Conservation (phyloP, 2,888 invertebrate species). For the Trypoxylon attenuatum region DNA sequence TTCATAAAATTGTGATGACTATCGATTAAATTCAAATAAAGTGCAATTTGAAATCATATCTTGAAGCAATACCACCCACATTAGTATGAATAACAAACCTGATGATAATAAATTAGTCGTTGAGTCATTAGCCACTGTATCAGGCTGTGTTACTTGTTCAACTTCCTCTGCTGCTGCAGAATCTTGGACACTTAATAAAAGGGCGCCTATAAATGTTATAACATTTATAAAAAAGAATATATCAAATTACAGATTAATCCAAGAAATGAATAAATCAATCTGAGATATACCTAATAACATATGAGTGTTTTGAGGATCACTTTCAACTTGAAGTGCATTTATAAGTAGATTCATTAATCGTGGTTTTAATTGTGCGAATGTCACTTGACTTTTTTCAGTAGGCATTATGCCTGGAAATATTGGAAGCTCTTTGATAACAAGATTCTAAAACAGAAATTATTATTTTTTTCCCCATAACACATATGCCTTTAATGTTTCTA, state of each 20-base stretch:
- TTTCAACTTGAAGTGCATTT: conserved; percentile 88
- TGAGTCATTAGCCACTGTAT: conserved; percentile 75
- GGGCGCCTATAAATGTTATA: too few relatives aligned
- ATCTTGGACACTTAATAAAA: conserved; percentile 87
- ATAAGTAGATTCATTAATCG: conserved; percentile 87
- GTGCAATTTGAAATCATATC: conserved; percentile 40
- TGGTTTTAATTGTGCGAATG: conserved; percentile 84
- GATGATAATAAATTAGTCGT: conserved; percentile 82
- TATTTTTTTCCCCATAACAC: not conserved
- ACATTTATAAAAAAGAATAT: conserved; percentile 23
- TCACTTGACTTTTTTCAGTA: conserved; percentile 71
- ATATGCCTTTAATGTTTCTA: conserved; percentile 5
- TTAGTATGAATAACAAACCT: conserved; percentile 75
- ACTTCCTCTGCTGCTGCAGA: conserved; percentile 85
- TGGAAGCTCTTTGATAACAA: conserved; percentile 82
- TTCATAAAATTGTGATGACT: conserved; percentile 23
- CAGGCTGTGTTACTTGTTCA: conserved; percentile 79
- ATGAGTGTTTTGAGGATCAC: conserved; percentile 90
- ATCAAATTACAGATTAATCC: conserved; percentile 4
- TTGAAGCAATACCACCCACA: conserved; percentile 11
- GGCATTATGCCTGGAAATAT: conserved; percentile 46
- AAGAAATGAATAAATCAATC: conserved; percentile 6
- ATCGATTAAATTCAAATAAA: conserved; percentile 26
- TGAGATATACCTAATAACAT: conserved; percentile 81
- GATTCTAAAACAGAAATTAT: conserved; percentile 72